Evolutionary conservation across 2,113 vertebrate species (phyloP).

Genomic region (Butastur rufipennis): DNA sequence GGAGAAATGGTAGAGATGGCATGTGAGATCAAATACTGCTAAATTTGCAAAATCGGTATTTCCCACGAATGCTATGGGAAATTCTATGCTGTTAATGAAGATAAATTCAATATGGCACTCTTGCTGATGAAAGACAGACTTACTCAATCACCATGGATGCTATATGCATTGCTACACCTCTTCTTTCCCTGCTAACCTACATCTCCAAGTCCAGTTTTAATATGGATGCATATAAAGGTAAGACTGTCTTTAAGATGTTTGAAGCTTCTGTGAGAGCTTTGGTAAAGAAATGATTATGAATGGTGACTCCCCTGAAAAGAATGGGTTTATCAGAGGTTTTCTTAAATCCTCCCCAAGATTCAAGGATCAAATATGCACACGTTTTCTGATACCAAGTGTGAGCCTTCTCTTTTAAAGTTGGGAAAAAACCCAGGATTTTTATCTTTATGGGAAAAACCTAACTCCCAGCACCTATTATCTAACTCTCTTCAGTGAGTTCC

Average conservation of each 20-base stretch:
- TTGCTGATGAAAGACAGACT: not conserved
- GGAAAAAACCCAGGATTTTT: not conserved
- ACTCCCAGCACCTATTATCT: not conserved
- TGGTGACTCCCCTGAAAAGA: not conserved
- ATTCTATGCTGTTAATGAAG: not conserved
- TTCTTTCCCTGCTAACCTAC: not conserved
- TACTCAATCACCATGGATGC: accelerated
- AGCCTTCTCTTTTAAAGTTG: not conserved
- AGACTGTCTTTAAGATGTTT: not conserved
- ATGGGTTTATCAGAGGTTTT: not conserved
- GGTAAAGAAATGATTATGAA: not conserved
- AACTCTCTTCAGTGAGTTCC: not conserved
- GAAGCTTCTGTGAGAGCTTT: not conserved
- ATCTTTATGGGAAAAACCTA: not conserved
- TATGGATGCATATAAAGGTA: not conserved
- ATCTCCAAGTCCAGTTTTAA: not conserved
- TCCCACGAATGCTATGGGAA: not conserved
- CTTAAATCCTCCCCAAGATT: not conserved
- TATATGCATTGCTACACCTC: not conserved
- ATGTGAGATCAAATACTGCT: not conserved
- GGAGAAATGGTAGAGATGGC: not conserved
- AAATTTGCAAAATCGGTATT: not conserved
- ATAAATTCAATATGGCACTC: not conserved
- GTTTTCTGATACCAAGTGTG: not conserved
- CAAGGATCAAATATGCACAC: not conserved